Evolutionary conservation across 2,797 vertebrate genomes (phyloP), one percentile per base, ranked within the genome.

Genomic region (Nyctalus aviator): DNA sequence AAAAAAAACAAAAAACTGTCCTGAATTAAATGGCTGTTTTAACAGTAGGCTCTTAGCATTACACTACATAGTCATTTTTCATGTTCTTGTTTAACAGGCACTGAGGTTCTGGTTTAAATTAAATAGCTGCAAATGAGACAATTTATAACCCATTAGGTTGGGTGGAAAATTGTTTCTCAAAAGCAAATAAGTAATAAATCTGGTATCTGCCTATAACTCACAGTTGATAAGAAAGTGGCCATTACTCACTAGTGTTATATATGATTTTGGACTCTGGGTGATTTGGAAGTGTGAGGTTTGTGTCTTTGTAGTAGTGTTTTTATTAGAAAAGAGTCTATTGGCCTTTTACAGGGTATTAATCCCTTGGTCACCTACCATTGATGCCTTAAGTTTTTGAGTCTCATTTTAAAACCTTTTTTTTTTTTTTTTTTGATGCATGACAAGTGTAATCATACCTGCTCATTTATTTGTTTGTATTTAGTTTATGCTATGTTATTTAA

Each of bases 41-140:
- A 95, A 83, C 96, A 94, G 93, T 95, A 93, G 59, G 78, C 76
- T 95, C 90, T 95, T 94, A 95, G 96, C 93, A 48, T 92, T 91
- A 88, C 30, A 73, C 91, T 79, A 83, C 91, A 17, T 93, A 84
- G 77, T 96, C 95, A 96, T 81, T 96, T 97, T 97, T 97, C 97
- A 96, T 92, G 97, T 97, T 97, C 97, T 94, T 94, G 95, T 96
- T 98, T 97, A 97, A 96, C 93, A 96, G 97, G 93, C 96, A 96
- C 94, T 82, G 91, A 96, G 97, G 96, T 97, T 98, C 98, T 98
- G 98, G 98, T 98, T 98, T 97, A 97, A 97, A 97, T 97, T 96
- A 97, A 98, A 88, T 98, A 97, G 97, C 96, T 98, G 96, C 85
- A 97, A 95, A 96, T 94, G 94, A 97, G 96, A 76, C 93, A 97